Conservation (phyloP, 2,888 invertebrate species). For the Phytoseiulus persimilis region DNA sequence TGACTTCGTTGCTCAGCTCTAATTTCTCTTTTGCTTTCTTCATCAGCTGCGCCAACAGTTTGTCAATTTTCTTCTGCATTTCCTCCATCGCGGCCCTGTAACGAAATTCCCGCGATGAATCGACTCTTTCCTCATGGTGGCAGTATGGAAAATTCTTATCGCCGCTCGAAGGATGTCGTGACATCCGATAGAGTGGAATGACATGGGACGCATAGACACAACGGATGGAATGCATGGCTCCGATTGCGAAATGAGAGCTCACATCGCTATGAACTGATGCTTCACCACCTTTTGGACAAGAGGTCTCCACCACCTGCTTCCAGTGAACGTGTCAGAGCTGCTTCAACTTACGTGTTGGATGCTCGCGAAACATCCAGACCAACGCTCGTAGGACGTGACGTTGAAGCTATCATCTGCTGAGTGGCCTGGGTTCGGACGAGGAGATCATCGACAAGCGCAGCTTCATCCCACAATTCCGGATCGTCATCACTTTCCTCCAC, state of each 20-base stretch:
- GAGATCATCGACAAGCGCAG: neutral
- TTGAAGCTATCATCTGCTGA: neutral
- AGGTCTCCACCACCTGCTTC: no score
- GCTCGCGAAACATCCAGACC: neutral
- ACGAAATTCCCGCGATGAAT: no score
- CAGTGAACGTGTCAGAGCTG: neutral
- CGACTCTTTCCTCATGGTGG: no score
- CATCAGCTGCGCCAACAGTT: neutral
- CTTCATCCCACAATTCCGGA: neutral
- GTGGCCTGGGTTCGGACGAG: neutral
- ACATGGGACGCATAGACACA: no score
- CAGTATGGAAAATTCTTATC: no score
- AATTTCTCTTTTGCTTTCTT: neutral
- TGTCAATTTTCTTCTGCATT: conserved; percentile 12
- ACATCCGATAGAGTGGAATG: no score
- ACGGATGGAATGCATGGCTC: no score
- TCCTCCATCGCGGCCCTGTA: neutral
- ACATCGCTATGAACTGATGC: no score
- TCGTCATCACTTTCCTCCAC: neutral
- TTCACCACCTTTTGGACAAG: no score
- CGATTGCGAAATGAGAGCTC: no score
- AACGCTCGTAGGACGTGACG: neutral
- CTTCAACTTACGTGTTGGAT: neutral
- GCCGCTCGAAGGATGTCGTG: no score
- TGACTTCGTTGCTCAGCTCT: neutral